phyloP scores from a whole-genome alignment of 2,888 invertebrate genomes.

The Drosophila anomelani region DNA sequence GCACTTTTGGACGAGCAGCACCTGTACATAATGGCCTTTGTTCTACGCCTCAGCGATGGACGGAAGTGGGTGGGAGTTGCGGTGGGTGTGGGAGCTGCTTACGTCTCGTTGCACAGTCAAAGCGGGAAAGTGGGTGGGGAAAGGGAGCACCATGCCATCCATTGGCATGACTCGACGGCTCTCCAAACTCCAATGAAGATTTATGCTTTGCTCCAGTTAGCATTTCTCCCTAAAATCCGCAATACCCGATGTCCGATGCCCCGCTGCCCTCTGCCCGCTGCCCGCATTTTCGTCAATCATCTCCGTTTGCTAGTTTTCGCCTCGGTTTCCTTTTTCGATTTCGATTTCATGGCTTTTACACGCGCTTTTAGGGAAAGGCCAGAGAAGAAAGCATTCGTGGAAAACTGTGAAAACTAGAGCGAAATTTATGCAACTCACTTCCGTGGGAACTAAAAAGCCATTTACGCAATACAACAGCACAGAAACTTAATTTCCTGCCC shows the following conservation, averaged over 20 bases:
- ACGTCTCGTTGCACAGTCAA: constrained; percentile 69
- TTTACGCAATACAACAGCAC: constrained; percentile 76
- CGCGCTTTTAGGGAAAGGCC: constrained; percentile 60
- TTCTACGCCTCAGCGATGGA: constrained; percentile 71
- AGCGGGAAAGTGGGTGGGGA: constrained; percentile 25
- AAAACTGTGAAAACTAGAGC: constrained; percentile 22
- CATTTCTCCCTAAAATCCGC: constrained; percentile 46
- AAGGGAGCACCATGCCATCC: not conserved
- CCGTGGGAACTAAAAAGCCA: constrained; percentile 75
- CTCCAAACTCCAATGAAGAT: constrained; percentile 72
- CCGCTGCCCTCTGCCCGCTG: constrained; percentile 8
- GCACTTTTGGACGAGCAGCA: constrained; percentile 78
- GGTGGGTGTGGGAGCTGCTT: constrained; percentile 23
- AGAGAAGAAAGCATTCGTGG: constrained; percentile 7
- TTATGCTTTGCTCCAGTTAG: constrained; percentile 69
- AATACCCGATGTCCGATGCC: not conserved
- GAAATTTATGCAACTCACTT: constrained; percentile 78
- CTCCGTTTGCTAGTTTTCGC: constrained; percentile 62
- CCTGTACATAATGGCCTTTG: constrained; percentile 80
- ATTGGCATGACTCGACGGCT: constrained; percentile 66
- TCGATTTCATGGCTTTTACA: constrained; percentile 80
- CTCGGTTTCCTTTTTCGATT: constrained; percentile 49
- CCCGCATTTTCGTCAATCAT: constrained; percentile 73
- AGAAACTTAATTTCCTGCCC: constrained; percentile 76
- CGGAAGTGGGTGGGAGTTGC: constrained; percentile 19